Percentiles rank a stretch among this genome's conserved stretches.
Evolutionary conservation across 2,888 invertebrate species (phyloP).

Genomic region (Polia nebulosa): DNA sequence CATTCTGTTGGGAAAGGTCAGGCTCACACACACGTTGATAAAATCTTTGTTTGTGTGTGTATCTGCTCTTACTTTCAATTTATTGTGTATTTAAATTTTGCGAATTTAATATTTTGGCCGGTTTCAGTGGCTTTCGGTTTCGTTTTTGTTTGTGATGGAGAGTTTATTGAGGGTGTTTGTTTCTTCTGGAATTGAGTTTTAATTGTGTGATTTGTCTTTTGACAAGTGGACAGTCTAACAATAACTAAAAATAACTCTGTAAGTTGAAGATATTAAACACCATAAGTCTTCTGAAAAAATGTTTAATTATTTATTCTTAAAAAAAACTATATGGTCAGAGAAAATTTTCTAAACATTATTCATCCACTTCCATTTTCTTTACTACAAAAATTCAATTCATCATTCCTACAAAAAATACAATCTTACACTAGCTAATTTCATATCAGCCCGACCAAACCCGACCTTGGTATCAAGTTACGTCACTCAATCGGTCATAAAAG

Average conservation of each 20-base stretch:
- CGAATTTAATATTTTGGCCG: constrained; percentile 58
- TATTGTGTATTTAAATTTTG: constrained; percentile 67
- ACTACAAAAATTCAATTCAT: not conserved
- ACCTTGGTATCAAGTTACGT: constrained; percentile 33
- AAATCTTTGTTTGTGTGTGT: constrained; percentile 68
- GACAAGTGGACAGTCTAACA: too few relatives aligned
- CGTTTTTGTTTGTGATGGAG: constrained; percentile 29
- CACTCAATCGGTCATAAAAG: constrained; percentile 38
- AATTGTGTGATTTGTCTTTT: not conserved
- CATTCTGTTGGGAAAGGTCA: constrained; percentile 89
- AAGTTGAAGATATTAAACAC: not conserved
- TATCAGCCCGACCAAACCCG: not conserved
- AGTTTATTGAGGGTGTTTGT: not conserved
- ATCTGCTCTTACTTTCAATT: constrained; percentile 86
- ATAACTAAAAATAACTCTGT: not conserved
- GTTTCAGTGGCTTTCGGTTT: constrained; percentile 28
- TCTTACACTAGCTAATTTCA: not conserved
- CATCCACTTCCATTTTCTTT: not conserved
- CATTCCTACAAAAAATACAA: not conserved
- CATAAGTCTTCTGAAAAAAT: not conserved
- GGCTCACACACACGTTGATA: constrained; percentile 75
- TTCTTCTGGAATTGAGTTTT: not conserved
- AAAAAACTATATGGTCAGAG: too few relatives aligned
- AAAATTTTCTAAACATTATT: too few relatives aligned
- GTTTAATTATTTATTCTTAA: too few relatives aligned